A percentile compares a stretch with the other conserved stretches of the same genome.
phyloP scores from a whole-genome alignment of 1,140 invertebrate species.

The Uloborus diversus region DNA sequence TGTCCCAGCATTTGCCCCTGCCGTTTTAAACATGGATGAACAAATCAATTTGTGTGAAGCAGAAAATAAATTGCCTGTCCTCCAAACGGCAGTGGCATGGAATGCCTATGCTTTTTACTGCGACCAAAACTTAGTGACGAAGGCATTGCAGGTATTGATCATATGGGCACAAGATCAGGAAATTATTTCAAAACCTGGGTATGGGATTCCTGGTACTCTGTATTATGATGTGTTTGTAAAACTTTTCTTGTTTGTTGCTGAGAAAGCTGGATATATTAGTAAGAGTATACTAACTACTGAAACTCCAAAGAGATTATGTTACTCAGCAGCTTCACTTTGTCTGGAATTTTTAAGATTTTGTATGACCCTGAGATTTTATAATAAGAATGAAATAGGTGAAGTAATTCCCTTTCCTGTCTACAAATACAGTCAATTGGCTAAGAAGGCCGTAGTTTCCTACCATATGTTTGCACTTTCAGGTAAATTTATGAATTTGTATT shows the following conservation, averaged over 20 bases:
- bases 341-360: constrained; percentile 39
- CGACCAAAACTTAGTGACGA: constrained; percentile 1
- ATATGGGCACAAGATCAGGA: constrained; percentile 36
- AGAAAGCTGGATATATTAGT: not conserved
- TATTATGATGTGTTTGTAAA: not conserved
- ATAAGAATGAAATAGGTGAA: not conserved
- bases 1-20: not conserved
- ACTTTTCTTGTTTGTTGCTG: constrained; percentile 5
- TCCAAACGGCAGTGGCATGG: not conserved
- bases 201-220: not conserved
- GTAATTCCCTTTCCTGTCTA: not conserved
- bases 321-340: constrained; percentile 8
- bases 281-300: not conserved
- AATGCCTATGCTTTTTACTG: not conserved
- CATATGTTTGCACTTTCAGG: constrained; percentile 35
- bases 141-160: constrained; percentile 4
- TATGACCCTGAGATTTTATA: constrained; percentile 24
- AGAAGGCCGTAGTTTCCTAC: constrained; percentile 14
- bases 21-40: constrained; percentile 22
- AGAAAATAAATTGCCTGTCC: not conserved
- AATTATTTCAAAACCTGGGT: not conserved
- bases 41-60: not conserved
- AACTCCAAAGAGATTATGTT: not conserved
- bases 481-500: not conserved
- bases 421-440: constrained; percentile 7